Conservation (phyloP, 30 jellyfish, hydroid and myxozoan species). For the Hydractinia echinata region DNA sequence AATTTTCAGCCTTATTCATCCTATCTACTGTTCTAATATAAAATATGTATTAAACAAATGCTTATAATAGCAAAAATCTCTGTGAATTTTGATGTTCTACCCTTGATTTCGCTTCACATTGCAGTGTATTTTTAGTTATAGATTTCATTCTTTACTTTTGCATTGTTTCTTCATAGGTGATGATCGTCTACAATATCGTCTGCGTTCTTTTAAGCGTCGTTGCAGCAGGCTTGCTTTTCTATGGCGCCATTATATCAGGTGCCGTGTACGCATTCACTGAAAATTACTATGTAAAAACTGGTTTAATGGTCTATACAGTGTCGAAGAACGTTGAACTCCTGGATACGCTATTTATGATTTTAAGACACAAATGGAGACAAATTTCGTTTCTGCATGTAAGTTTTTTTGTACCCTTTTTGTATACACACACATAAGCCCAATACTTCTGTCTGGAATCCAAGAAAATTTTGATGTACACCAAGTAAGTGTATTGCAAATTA, state of each 20-base stretch:
- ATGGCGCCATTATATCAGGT: conserved; percentile 49
- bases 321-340: conserved; percentile 79
- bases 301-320: conserved; percentile 44
- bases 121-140: neutral
- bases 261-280: conserved; percentile 45
- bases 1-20: too few species aligned
- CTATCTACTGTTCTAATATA: too few species aligned
- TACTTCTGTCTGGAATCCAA: too few species aligned
- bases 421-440: too few species aligned
- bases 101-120: neutral
- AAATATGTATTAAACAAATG: neutral
- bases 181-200: conserved; percentile 53
- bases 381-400: conserved; percentile 80
- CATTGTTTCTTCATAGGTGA: conserved; percentile 34
- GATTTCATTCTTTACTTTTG: neutral
- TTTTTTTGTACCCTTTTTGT: neutral
- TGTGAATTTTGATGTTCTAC: neutral
- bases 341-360: conserved; percentile 80
- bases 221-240: conserved; percentile 27
- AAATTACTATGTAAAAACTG: conserved; percentile 24
- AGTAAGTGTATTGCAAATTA: too few species aligned
- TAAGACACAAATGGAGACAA: conserved; percentile 79
- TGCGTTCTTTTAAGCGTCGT: conserved; percentile 58
- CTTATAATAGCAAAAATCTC: neutral
- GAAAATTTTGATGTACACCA: too few species aligned